Evolutionary conservation across 1,140 invertebrate species (phyloP).

Genomic region (Conus betulinus): DNA sequence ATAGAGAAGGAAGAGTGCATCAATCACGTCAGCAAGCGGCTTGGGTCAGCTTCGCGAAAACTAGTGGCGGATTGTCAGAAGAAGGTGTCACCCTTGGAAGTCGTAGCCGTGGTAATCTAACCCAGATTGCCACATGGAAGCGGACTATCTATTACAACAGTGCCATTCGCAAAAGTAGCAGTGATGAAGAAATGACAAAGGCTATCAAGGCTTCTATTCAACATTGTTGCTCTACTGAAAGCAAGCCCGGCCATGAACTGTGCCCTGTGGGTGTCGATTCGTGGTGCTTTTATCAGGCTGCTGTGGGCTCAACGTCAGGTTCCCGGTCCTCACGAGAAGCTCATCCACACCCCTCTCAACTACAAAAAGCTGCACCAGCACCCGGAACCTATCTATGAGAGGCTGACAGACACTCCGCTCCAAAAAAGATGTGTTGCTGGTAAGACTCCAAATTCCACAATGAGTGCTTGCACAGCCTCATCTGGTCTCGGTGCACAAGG

Average conservation of each 20-base stretch:
- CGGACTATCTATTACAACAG: constrained; percentile 28
- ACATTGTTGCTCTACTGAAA: constrained; percentile 27
- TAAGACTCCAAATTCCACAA: not conserved
- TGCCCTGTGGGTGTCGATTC: constrained; percentile 1
- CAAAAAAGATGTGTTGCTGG: not conserved
- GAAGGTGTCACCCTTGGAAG: constrained; percentile 10
- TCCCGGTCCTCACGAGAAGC: not conserved
- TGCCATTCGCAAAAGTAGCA: not conserved
- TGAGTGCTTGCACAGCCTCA: not conserved
- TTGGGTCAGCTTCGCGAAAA: constrained; percentile 33
- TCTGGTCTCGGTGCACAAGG: not conserved
- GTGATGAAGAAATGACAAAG: constrained; percentile 8
- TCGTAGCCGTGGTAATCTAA: constrained; percentile 14
- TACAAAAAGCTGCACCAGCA: not conserved
- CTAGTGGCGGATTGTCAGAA: constrained; percentile 26
- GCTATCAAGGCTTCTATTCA: constrained; percentile 14
- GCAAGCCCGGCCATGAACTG: constrained; percentile 16
- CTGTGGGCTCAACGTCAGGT: not conserved
- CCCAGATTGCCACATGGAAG: not conserved
- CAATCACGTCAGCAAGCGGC: constrained; percentile 37
- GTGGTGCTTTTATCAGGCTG: constrained; percentile 18
- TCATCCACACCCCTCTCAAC: constrained; percentile 4
- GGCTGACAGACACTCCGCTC: not conserved
- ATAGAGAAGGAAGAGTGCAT: constrained; percentile 41
- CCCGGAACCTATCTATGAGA: not conserved